Conservation (phyloP, 2,797 vertebrate species). For the Syncerus caffer region DNA sequence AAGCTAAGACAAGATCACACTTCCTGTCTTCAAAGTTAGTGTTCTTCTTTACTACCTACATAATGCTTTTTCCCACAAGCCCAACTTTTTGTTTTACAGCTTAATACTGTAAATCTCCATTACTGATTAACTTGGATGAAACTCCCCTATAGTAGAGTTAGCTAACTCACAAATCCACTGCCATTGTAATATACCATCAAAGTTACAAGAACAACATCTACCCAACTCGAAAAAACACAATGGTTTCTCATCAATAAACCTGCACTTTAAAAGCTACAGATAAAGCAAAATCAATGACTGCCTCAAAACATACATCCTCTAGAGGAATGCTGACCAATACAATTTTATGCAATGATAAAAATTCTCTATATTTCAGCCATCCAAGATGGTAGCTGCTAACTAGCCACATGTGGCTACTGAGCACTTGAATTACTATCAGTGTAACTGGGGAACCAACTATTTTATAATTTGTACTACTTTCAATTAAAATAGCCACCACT, state of each 20-base stretch:
- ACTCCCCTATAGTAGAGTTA: neutral
- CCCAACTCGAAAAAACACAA: neutral
- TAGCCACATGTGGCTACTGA: neutral
- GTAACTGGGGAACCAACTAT: neutral
- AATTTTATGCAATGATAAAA: neutral
- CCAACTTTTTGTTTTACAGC: neutral
- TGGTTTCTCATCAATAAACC: neutral
- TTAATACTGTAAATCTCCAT: neutral
- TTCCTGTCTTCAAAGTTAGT: neutral
- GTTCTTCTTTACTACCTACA: neutral
- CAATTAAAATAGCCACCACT: neutral
- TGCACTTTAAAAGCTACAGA: neutral
- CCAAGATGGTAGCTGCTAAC: neutral
- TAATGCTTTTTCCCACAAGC: neutral
- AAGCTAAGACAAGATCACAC: neutral
- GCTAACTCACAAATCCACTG: neutral
- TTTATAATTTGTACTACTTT: neutral
- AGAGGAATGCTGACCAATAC: neutral
- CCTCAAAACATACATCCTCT: neutral
- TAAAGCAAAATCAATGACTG: neutral
- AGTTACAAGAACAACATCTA: neutral
- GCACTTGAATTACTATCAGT: neutral
- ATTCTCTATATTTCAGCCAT: neutral
- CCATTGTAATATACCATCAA: neutral
- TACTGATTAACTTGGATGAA: conserved; percentile 16